A percentile compares a stretch with the other conserved stretches of the same genome.
phyloP scores from a whole-genome alignment of 2,113 vertebrate genomes.

The Syngnathoides biaculeatus region DNA sequence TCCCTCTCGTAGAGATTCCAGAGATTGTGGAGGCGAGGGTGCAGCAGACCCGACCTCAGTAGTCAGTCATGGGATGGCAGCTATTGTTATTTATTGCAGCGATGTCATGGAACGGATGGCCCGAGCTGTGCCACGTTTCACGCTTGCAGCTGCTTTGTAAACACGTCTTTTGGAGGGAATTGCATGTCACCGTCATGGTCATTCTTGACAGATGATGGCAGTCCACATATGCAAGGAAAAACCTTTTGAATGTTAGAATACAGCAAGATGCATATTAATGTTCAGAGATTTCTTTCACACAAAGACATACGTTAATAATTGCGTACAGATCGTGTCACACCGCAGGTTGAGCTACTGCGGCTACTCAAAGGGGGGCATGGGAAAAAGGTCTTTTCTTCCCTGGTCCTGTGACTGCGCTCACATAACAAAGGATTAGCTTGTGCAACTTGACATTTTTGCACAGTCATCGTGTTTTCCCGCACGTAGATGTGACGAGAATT shows the following conservation, averaged over 20 bases:
- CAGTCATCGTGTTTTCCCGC: slow-evolving; percentile 35
- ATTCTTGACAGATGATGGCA: background rate
- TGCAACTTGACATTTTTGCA: slow-evolving; percentile 42
- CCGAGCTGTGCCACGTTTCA: slow-evolving; percentile 57
- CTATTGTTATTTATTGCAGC: slow-evolving; percentile 79
- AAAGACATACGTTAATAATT: background rate
- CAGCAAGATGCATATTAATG: background rate
- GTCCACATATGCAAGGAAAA: slow-evolving; percentile 1
- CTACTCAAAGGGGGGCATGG: background rate
- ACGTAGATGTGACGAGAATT: slow-evolving; percentile 22
- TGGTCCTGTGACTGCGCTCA: slow-evolving; percentile 39
- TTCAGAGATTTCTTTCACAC: background rate
- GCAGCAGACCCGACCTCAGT: slow-evolving; percentile 42
- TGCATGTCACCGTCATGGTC: background rate
- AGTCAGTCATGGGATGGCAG: slow-evolving; percentile 76
- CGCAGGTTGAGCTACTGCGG: slow-evolving; percentile 10
- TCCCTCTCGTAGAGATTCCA: slow-evolving; percentile 70
- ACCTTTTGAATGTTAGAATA: background rate
- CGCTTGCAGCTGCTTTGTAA: slow-evolving; percentile 2
- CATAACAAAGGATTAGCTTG: slow-evolving; percentile 50
- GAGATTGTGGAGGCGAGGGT: slow-evolving; percentile 63
- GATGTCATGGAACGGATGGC: slow-evolving; percentile 75
- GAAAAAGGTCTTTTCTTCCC: slow-evolving; percentile 24
- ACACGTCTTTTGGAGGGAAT: slow-evolving; percentile 4
- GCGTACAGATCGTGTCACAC: background rate